Percentiles rank a stretch among this genome's conserved stretches.
Evolutionary conservation across 2,113 vertebrate genomes (phyloP).

Genomic region (Leptosomus discolor): DNA sequence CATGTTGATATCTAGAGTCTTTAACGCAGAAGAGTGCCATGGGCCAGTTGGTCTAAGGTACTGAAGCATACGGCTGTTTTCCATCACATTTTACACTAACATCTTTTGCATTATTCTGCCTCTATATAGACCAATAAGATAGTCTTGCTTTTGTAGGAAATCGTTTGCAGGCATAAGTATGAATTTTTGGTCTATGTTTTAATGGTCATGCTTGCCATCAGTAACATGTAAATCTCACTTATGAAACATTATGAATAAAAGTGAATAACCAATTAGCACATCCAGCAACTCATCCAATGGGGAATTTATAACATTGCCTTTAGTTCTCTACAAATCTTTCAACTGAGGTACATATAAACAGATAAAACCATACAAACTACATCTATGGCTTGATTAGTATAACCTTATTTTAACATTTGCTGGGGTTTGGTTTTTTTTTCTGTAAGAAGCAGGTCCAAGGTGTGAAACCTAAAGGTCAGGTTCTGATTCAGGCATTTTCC

Average conservation of each 20-base stretch:
- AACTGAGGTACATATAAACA: not conserved
- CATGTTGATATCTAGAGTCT: not conserved
- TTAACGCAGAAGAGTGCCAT: not conserved
- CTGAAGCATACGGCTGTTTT: not conserved
- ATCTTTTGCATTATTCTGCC: not conserved
- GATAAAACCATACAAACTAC: not conserved
- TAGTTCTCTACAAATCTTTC: not conserved
- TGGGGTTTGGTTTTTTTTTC: not conserved
- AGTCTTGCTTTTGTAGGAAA: not conserved
- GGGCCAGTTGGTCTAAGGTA: not conserved
- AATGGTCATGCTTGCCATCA: not conserved
- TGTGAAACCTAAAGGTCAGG: not conserved
- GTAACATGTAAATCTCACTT: not conserved
- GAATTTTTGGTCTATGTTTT: not conserved
- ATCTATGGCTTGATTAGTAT: not conserved
- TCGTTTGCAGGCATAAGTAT: not conserved
- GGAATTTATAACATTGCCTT: not conserved
- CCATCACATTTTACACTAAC: not conserved
- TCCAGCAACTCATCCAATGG: not conserved
- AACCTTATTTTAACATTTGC: not conserved
- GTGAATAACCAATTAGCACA: not conserved
- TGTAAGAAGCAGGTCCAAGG: not conserved
- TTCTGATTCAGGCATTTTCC: not conserved
- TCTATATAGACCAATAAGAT: not conserved
- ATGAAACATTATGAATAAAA: not conserved